A percentile compares a stretch with the other conserved stretches of the same genome.
Evolutionary conservation across 2,797 vertebrate genomes (phyloP).

Genomic region (Thaleichthys pacificus): DNA sequence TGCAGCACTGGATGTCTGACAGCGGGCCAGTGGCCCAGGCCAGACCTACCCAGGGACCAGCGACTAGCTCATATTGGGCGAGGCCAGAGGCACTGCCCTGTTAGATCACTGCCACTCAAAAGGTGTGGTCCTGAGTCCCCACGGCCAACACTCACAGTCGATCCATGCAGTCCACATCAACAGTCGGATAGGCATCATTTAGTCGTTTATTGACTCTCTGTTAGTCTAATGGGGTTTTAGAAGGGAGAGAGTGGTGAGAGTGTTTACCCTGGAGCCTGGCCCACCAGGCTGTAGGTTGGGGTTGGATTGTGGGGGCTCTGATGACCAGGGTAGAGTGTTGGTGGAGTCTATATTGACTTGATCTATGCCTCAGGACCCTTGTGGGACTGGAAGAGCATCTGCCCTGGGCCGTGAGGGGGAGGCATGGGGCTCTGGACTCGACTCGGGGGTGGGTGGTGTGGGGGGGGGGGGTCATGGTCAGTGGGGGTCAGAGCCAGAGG

Average conservation of each 20-base stretch:
- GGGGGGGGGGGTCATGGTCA: not conserved
- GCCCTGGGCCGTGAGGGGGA: too few species aligned
- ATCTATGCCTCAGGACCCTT: not conserved
- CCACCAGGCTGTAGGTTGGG: not conserved
- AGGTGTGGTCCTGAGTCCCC: not conserved
- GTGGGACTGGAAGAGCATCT: not conserved
- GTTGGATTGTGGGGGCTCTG: too few species aligned
- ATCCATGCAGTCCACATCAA: not conserved
- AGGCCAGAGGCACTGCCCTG: not conserved
- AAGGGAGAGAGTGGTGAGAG: not conserved
- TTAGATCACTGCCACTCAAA: not conserved
- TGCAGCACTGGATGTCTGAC: too few species aligned
- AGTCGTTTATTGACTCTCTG: not conserved
- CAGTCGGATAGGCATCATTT: not conserved
- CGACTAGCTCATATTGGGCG: not conserved
- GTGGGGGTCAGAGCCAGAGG: not conserved
- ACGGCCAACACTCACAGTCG: not conserved
- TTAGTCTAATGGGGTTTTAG: not conserved
- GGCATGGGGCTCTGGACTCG: not conserved
- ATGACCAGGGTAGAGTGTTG: not conserved
- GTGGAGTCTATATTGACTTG: not conserved
- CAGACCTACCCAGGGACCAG: not conserved
- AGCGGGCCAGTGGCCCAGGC: not conserved
- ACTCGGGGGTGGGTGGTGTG: not conserved
- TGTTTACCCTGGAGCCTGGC: not conserved